Conservation (phyloP, 2,113 vertebrate genomes). For the Tenrec ecaudatus region DNA sequence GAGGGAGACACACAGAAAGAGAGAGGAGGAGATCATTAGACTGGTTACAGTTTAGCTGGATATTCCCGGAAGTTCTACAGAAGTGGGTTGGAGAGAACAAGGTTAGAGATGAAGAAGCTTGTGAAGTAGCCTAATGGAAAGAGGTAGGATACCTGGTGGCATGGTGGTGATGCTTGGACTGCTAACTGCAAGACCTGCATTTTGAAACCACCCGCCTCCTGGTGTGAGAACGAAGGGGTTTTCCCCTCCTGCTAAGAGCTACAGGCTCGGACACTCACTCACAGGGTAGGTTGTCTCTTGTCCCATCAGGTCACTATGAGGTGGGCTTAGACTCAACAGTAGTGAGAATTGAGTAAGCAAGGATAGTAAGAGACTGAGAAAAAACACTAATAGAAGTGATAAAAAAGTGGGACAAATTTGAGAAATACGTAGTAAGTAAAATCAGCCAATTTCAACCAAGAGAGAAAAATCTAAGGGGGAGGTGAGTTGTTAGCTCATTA, state of each 20-base stretch:
- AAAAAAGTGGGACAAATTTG: neutral
- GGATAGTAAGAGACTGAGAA: neutral
- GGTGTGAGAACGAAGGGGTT: no score
- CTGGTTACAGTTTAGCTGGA: neutral
- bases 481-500: no score
- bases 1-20: neutral
- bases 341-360: neutral
- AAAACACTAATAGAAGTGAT: neutral
- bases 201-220: no score
- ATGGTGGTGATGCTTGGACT: no score
- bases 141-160: no score
- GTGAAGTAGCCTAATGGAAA: neutral
- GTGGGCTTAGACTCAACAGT: no score
- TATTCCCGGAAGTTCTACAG: neutral
- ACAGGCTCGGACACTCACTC: no score
- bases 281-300: no score
- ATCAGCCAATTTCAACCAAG: neutral
- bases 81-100: neutral
- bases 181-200: no score
- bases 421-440: constrained; percentile 10
- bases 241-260: no score
- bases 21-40: neutral
- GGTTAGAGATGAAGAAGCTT: neutral
- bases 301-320: no score
- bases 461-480: neutral